Percentiles rank a stretch among this genome's conserved stretches.
phyloP scores from a whole-genome alignment of 2,888 invertebrate species.

The Scaptodrosophila latifasciaeformis region DNA sequence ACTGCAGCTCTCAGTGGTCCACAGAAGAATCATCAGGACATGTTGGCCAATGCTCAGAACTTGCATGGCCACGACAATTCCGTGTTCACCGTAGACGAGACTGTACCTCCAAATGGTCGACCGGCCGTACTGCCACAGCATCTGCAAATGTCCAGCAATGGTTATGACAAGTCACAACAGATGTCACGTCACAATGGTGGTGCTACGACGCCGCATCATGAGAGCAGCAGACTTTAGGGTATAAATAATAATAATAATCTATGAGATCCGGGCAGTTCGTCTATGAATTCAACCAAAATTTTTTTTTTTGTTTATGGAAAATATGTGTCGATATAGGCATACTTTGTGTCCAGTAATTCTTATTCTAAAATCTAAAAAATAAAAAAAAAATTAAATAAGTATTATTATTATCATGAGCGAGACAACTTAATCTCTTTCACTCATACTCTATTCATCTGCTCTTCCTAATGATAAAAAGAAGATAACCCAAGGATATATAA shows the following conservation, averaged over 20 bases:
- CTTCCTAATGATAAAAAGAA: too few relatives aligned
- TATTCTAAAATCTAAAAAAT: too few relatives aligned
- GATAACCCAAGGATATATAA: too few relatives aligned
- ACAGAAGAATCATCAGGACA: conserved; percentile 43
- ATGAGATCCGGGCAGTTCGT: too few relatives aligned
- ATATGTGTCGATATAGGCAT: background rate
- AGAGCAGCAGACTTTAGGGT: conserved; percentile 72
- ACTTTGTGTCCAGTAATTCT: background rate
- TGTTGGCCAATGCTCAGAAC: conserved; percentile 53
- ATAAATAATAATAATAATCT: background rate
- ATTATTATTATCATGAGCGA: too few relatives aligned
- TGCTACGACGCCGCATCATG: conserved; percentile 36
- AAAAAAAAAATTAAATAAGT: background rate
- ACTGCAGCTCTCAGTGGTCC: conserved; percentile 28
- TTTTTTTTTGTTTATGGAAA: conserved; percentile 60
- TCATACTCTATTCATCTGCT: background rate
- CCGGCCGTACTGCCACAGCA: conserved; percentile 68
- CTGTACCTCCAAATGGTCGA: conserved; percentile 64
- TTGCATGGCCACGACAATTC: conserved; percentile 74
- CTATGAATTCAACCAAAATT: background rate
- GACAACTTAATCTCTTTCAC: background rate
- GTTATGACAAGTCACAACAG: conserved; percentile 56
- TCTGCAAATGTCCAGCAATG: conserved; percentile 60
- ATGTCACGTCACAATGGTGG: conserved; percentile 52
- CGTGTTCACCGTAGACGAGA: conserved; percentile 72